Evolutionary conservation across 2,888 invertebrate genomes (phyloP).

Genomic region (Napeogenes inachia): DNA sequence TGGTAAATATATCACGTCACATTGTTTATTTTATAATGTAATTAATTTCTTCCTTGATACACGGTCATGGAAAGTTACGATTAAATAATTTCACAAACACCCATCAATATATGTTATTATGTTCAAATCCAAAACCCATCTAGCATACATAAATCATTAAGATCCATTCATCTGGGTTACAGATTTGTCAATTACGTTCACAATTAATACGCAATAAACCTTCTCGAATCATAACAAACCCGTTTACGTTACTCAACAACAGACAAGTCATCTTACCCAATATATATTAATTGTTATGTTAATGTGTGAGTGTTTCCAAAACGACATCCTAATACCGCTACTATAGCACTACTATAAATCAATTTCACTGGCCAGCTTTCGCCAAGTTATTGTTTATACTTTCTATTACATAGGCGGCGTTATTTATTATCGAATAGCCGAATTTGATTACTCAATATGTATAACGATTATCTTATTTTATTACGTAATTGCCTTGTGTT

Average conservation of each 20-base stretch:
- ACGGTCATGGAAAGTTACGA: too few species aligned
- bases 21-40: too few species aligned
- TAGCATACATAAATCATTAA: background rate
- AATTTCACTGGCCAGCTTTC: constrained; percentile 74
- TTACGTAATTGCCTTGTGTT: too few species aligned
- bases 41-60: too few species aligned
- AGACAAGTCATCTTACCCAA: constrained; percentile 57
- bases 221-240: background rate
- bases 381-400: constrained; percentile 75
- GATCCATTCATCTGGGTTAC: constrained; percentile 6
- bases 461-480: constrained; percentile 9
- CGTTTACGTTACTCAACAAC: constrained; percentile 43
- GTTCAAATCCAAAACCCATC: background rate
- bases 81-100: background rate
- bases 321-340: constrained; percentile 53
- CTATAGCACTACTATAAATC: constrained; percentile 70
- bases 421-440: constrained; percentile 63
- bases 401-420: constrained; percentile 59
- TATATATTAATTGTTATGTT: constrained; percentile 71
- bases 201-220: constrained; percentile 7
- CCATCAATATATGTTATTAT: background rate
- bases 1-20: too few species aligned
- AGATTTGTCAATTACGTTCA: constrained; percentile 5
- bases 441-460: constrained; percentile 57
- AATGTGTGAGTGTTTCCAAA: constrained; percentile 70